phyloP scores from a whole-genome alignment of 2,797 vertebrate species.

The Parambassis ranga region DNA sequence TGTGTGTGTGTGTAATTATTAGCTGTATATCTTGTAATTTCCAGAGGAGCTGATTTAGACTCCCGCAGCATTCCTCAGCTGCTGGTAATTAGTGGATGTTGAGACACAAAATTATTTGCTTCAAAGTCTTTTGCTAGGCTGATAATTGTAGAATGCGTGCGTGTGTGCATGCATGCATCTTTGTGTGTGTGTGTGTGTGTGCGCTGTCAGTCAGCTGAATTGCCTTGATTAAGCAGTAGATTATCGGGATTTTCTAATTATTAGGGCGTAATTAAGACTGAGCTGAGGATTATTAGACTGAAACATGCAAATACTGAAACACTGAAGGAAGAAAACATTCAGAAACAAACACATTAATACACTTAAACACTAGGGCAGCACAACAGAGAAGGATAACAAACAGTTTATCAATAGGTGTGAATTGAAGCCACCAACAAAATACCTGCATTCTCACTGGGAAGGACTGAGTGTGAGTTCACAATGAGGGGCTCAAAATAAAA shows the following conservation, averaged over 20 bases:
- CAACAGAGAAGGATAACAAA: conserved; percentile 16
- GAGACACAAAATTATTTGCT: conserved; percentile 53
- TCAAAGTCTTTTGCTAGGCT: conserved; percentile 39
- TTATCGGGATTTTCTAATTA: conserved; percentile 69
- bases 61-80: conserved; percentile 43
- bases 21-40: conserved; percentile 43
- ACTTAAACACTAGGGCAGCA: background rate
- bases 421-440: background rate
- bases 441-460: background rate
- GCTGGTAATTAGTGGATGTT: conserved; percentile 46
- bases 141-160: conserved; percentile 41
- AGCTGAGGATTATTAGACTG: conserved; percentile 43
- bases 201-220: conserved; percentile 43
- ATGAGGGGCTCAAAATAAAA: background rate
- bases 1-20: conserved; percentile 23
- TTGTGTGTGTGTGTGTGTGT: background rate
- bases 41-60: conserved; percentile 64
- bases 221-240: conserved; percentile 56
- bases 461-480: background rate
- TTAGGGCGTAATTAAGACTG: conserved; percentile 62
- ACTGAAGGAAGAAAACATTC: conserved; percentile 10
- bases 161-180: conserved; percentile 1
- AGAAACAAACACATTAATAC: background rate
- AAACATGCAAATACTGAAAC: conserved; percentile 36
- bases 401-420: conserved; percentile 1